Evolutionary conservation across 2,113 vertebrate species (phyloP), one percentile per base, ranked within the genome.

Genomic region (Chrysochloris asiatica): DNA sequence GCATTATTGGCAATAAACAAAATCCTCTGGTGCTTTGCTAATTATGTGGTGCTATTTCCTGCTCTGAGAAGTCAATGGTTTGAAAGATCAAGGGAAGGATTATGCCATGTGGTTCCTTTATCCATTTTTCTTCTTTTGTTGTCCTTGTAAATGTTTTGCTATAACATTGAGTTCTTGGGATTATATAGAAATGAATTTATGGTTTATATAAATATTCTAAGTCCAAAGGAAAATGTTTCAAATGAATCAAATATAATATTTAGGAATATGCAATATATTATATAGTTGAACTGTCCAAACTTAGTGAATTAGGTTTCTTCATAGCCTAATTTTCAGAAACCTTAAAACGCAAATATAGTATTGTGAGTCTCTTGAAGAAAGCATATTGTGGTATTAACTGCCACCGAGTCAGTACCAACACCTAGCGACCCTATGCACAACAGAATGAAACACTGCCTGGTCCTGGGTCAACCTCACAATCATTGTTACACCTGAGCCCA

Each of bases 21-120:
- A 90, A 63, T 80, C n/a, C n/a, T 1, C 0, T 76, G n/a, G 91
- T 93, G 24, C 14, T 3, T 88, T 93, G 52, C 33, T 93, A 59
- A 69, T 76, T 67, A 47, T 81, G 65, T 86, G 24, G 73, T 59
- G 0, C 77, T 91, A 75, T 78, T 91, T 95, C 50, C 83, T 90
- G 67, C 30, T 81, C 2, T 76, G 84, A 65, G 67, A 82, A 56
- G 48, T 63, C 36, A 47, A 82, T 92, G 81, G 26, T 82, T 96
- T 93, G 48, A 89, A 92, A 84, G 73, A 82, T 92, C 76, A 82
- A 89, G 24, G 26, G 38, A 93, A 91, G 52, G 2, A 50, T 61
- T 84, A 45, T 79, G 12, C 24, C 24, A 1, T 86, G 38, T 54
- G 59, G 36, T 78, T 90, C 3, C 4, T 76, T 75, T 76, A 65